A percentile compares a stretch with the other conserved stretches of the same genome.
These are phyloP conservation scores for Pluvialis apricaria DNA, from an alignment of 2,113 vertebrate species.

Conservation along the genomic window DNA sequence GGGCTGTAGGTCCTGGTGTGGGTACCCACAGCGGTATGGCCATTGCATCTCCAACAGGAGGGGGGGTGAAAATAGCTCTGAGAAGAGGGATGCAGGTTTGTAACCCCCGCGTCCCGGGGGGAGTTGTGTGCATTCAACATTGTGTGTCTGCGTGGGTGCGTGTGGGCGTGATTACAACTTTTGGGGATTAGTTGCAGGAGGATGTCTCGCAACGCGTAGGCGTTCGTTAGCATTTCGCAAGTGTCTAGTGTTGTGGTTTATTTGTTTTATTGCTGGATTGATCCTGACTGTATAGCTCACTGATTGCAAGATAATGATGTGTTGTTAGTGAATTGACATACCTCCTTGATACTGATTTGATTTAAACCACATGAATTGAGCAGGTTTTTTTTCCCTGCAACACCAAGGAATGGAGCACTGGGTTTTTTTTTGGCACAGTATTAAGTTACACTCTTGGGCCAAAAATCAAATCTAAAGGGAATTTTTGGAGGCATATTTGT, in stretches of 20 bases:
- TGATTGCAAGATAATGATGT: not conserved
- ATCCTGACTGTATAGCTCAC: not conserved
- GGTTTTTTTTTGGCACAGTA: not conserved
- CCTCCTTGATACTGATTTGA: not conserved
- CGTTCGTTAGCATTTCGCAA: not conserved
- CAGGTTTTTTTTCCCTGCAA: not conserved
- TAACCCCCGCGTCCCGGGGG: accelerated
- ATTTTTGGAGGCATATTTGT: accelerated
- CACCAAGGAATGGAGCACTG: not conserved
- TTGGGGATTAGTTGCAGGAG: not conserved
- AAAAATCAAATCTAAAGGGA: not conserved
- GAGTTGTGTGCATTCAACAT: not conserved
- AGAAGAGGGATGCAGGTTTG: not conserved
- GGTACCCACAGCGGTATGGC: accelerated
- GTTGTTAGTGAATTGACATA: not conserved
- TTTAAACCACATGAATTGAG: not conserved
- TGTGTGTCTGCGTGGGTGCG: accelerated
- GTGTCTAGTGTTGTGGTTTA: not conserved
- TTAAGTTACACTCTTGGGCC: not conserved
- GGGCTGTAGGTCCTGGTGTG: not conserved
- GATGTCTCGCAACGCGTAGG: not conserved
- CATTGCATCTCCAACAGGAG: not conserved
- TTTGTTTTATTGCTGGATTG: not conserved
- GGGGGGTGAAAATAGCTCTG: not conserved
- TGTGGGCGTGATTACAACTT: not conserved